These are phyloP conservation scores for Hydriomena furcata DNA, from an alignment of 2,888 invertebrate genomes.

Conservation along the genomic window DNA sequence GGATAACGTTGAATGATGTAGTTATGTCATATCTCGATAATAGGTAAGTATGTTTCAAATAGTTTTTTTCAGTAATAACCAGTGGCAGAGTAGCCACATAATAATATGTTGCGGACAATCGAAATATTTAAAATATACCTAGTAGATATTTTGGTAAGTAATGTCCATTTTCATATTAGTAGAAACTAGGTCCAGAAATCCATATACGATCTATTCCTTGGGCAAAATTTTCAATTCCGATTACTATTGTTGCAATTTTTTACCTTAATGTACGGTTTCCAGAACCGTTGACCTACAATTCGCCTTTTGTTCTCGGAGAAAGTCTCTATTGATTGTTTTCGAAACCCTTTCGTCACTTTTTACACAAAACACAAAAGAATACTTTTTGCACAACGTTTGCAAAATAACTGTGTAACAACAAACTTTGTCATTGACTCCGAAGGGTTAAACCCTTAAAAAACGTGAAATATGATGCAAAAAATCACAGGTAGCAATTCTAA, in stretches of 20 bases:
- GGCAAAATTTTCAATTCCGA: constrained; percentile 18
- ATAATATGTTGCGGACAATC: no score
- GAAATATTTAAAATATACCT: no score
- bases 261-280: constrained; percentile 58
- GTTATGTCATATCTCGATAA: constrained; percentile 6
- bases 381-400: constrained; percentile 30
- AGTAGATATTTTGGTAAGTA: no score
- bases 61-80: no score
- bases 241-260: constrained; percentile 31
- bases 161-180: no score
- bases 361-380: constrained; percentile 37
- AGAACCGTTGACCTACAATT: constrained; percentile 53
- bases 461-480: constrained; percentile 45
- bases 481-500: constrained; percentile 42
- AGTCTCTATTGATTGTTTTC: constrained; percentile 59
- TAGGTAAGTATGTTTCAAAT: no score
- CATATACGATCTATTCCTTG: neutral
- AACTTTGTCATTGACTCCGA: constrained; percentile 15
- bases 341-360: constrained; percentile 66
- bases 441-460: constrained; percentile 17
- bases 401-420: constrained; percentile 32
- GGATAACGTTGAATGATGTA: constrained; percentile 2
- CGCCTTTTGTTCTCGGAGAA: constrained; percentile 64
- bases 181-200: no score
- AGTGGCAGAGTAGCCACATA: no score